Evolutionary conservation across 2,888 invertebrate genomes (phyloP).

Genomic region (Metellina segmentata): DNA sequence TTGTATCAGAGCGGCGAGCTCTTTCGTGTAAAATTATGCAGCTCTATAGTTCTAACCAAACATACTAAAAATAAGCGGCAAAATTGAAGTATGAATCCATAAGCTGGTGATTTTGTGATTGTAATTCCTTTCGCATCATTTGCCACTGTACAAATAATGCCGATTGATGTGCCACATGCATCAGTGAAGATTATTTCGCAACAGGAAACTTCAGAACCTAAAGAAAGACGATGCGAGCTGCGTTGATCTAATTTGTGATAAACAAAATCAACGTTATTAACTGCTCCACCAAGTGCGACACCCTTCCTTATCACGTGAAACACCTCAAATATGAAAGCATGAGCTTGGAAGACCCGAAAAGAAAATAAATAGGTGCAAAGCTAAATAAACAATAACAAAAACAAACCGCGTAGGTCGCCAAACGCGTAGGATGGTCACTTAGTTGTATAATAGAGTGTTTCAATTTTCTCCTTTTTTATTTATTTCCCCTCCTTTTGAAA

Average conservation of each 20-base stretch:
- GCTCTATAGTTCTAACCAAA: too few species aligned
- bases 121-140: too few species aligned
- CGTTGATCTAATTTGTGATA: background rate
- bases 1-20: too few species aligned
- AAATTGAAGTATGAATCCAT: too few species aligned
- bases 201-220: too few species aligned
- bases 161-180: too few species aligned
- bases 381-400: slow-evolving; percentile 31
- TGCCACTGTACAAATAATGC: too few species aligned
- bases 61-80: too few species aligned
- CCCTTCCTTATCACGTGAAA: background rate
- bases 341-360: slow-evolving; percentile 19
- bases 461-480: slow-evolving; percentile 17
- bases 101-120: too few species aligned
- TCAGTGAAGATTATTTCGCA: too few species aligned
- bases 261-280: background rate
- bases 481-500: slow-evolving; percentile 7
- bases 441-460: slow-evolving; percentile 31
- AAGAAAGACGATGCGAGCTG: too few species aligned
- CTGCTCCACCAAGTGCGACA: background rate
- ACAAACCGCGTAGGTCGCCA: slow-evolving; percentile 54
- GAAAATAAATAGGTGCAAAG: slow-evolving; percentile 28
- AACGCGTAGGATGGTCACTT: slow-evolving; percentile 62
- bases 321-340: slow-evolving; percentile 38
- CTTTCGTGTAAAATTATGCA: too few species aligned